Conservation (phyloP, 2,888 invertebrate genomes). For the Drosophila setosimentum region DNA sequence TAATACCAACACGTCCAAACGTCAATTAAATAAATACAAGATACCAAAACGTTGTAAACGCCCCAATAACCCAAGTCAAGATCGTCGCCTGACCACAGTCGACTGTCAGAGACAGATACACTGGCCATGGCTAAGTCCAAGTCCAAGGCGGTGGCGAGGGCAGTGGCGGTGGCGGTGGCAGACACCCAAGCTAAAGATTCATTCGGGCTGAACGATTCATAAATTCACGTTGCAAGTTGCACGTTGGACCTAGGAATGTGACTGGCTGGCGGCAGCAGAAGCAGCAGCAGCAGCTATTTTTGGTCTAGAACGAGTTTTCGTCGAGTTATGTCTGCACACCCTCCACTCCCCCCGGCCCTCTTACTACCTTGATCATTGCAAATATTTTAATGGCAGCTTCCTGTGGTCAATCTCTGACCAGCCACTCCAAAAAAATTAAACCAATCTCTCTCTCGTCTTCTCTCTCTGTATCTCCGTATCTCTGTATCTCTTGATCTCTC, state of each 20-base stretch:
- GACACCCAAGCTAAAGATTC: slow-evolving; percentile 64
- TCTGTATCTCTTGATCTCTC: not conserved
- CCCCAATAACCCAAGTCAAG: slow-evolving; percentile 55
- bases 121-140: not conserved
- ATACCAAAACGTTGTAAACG: slow-evolving; percentile 81
- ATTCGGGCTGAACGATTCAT: slow-evolving; percentile 75
- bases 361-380: slow-evolving; percentile 27
- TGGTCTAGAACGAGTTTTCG: slow-evolving; percentile 70
- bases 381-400: slow-evolving; percentile 77
- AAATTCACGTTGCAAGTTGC: slow-evolving; percentile 65
- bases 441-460: not conserved
- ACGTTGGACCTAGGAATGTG: slow-evolving; percentile 47
- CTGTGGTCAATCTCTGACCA: slow-evolving; percentile 54
- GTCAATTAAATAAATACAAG: slow-evolving; percentile 81
- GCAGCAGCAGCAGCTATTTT: slow-evolving; percentile 57
- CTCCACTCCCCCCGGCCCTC: not conserved
- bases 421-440: slow-evolving; percentile 43
- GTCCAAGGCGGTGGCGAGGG: slow-evolving; percentile 1
- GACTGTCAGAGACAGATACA: slow-evolving; percentile 2
- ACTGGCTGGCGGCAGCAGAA: slow-evolving; percentile 22
- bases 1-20: slow-evolving; percentile 80
- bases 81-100: slow-evolving; percentile 33
- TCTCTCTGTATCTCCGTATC: not conserved
- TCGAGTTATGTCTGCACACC: slow-evolving; percentile 11
- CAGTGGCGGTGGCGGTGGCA: slow-evolving; percentile 3